phyloP scores from a whole-genome alignment of 2,797 vertebrate genomes.

The Cryptoblepharus egeriae region DNA sequence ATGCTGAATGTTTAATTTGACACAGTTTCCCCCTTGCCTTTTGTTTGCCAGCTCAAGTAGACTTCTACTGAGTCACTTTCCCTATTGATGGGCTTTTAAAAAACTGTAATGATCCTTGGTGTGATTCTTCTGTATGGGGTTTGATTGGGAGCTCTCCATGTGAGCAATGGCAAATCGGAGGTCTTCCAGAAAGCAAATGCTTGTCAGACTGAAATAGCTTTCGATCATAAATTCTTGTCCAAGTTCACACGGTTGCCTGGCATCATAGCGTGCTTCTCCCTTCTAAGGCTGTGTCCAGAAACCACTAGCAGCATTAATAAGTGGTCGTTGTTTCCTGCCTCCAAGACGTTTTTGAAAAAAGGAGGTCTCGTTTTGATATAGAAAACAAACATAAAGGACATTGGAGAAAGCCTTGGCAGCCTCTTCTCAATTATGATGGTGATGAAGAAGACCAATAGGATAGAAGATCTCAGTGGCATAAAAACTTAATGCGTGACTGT shows the following conservation, averaged over 20 bases:
- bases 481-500: background rate
- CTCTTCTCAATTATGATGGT: background rate
- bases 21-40: conserved; percentile 51
- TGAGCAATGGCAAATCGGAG: conserved; percentile 34
- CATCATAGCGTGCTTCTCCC: conserved; percentile 41
- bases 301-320: conserved; percentile 13
- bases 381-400: background rate
- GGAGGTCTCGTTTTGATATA: conserved; percentile 22
- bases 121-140: background rate
- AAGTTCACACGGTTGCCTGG: conserved; percentile 54
- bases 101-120: conserved; percentile 15
- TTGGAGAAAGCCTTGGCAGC: conserved; percentile 15
- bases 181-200: conserved; percentile 38
- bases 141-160: conserved; percentile 24
- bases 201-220: conserved; percentile 46
- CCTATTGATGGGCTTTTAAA: conserved; percentile 47
- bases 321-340: conserved; percentile 45
- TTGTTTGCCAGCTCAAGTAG: conserved; percentile 44
- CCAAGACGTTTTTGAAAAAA: conserved; percentile 41
- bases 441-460: background rate
- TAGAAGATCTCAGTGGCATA: background rate
- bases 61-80: conserved; percentile 53
- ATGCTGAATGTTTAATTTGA: conserved; percentile 70
- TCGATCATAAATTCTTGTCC: conserved; percentile 59
- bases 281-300: conserved; percentile 42